Conservation (phyloP, 2,797 vertebrate species). For the Melanotaenia nigrans region DNA sequence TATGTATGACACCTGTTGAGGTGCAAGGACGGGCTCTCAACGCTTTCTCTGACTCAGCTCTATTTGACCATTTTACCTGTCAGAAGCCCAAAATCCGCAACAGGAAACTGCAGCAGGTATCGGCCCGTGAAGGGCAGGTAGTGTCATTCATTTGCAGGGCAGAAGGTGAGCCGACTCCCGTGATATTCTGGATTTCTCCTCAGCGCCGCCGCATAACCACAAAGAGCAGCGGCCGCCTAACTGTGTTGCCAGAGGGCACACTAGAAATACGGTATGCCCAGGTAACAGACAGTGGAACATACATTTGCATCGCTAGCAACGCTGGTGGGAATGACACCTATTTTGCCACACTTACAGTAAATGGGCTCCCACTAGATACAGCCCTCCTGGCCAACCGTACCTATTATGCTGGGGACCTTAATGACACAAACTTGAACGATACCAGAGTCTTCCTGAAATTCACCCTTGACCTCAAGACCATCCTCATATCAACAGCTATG, state of each 20-base stretch:
- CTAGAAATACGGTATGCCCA: conserved; percentile 91
- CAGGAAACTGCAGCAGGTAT: conserved; percentile 91
- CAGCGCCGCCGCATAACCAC: conserved; percentile 91
- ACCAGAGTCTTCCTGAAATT: conserved; percentile 92
- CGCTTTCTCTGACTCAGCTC: conserved; percentile 89
- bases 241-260: conserved; percentile 90
- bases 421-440: conserved; percentile 92
- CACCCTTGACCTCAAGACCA: conserved; percentile 96
- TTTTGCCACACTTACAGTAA: conserved; percentile 92
- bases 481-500: conserved; percentile 98
- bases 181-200: conserved; percentile 96
- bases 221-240: conserved; percentile 86
- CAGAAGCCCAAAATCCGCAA: conserved; percentile 96
- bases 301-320: conserved; percentile 98
- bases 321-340: conserved; percentile 97
- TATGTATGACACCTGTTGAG: conserved; percentile 88
- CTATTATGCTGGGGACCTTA: conserved; percentile 87
- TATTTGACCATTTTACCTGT: conserved; percentile 97
- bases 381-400: conserved; percentile 86
- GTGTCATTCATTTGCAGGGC: conserved; percentile 93
- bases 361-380: conserved; percentile 81
- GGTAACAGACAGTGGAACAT: conserved; percentile 93
- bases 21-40: conserved; percentile 91
- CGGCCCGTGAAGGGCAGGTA: conserved; percentile 88
- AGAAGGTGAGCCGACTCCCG: conserved; percentile 91